Percentiles rank a stretch among this genome's conserved stretches.
These are phyloP conservation scores for Caiman crocodilus DNA, from an alignment of 2,797 vertebrate genomes.

Conservation along the genomic window DNA sequence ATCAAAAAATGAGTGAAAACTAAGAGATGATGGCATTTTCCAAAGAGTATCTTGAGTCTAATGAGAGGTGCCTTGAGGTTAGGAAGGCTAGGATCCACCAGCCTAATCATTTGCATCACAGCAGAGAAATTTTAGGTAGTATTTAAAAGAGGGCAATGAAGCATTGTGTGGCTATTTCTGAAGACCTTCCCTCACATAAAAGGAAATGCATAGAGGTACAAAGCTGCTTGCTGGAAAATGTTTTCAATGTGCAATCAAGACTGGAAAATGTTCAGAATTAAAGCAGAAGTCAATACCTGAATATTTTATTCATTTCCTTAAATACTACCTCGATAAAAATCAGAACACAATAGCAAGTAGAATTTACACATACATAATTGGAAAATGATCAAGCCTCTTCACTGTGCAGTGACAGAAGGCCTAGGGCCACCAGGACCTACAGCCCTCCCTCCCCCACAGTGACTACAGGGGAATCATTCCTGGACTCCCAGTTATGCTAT, in stretches of 20 bases:
- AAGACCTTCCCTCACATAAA: neutral
- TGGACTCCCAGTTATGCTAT: no score
- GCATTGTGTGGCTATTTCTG: neutral
- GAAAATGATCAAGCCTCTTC: no score
- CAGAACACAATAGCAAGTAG: neutral
- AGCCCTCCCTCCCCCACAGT: no score
- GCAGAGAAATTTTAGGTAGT: neutral
- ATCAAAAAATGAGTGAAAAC: no score
- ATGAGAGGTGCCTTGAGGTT: no score
- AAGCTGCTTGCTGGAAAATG: neutral
- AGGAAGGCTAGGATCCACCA: no score
- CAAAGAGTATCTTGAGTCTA: no score
- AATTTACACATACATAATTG: neutral
- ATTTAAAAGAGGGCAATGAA: neutral
- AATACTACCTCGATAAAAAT: neutral
- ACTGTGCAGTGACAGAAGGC: no score
- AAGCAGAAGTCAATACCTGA: neutral
- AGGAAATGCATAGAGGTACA: neutral
- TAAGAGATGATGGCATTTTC: no score
- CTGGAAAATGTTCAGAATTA: neutral
- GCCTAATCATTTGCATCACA: neutral
- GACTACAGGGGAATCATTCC: no score
- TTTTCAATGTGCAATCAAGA: neutral
- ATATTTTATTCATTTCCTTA: neutral
- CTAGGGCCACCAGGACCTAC: no score